Conservation (phyloP, 2,113 vertebrate species). For the Panurus biarmicus region DNA sequence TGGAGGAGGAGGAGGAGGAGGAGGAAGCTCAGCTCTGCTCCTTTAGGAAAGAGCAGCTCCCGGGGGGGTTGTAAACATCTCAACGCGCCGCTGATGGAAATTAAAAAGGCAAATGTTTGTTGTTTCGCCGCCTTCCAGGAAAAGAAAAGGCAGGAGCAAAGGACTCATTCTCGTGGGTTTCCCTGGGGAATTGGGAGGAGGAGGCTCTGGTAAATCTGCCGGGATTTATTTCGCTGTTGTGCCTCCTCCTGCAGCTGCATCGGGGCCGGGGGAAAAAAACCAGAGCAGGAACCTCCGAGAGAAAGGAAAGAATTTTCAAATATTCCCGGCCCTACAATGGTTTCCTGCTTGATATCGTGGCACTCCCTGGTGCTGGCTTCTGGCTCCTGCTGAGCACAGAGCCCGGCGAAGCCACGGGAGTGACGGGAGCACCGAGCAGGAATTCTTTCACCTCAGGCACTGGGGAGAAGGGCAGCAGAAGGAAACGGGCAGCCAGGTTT, state of each 20-base stretch:
- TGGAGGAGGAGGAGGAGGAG: no score
- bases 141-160: background rate
- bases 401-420: no score
- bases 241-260: background rate
- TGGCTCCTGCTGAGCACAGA: no score
- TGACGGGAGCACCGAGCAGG: no score
- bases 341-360: accelerated
- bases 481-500: no score
- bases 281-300: background rate
- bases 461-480: no score
- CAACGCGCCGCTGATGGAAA: background rate
- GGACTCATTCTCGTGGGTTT: background rate
- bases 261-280: background rate
- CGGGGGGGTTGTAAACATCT: background rate
- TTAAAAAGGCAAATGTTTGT: background rate
- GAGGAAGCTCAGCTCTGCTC: background rate
- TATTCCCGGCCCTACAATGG: no score
- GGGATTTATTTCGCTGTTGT: background rate
- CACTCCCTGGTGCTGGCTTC: no score
- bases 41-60: background rate
- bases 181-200: background rate
- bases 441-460: no score
- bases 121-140: background rate
- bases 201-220: background rate
- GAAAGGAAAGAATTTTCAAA: no score